These are phyloP conservation scores for Holacanthus passer DNA, from an alignment of 2,113 vertebrate species.

Conservation along the genomic window DNA sequence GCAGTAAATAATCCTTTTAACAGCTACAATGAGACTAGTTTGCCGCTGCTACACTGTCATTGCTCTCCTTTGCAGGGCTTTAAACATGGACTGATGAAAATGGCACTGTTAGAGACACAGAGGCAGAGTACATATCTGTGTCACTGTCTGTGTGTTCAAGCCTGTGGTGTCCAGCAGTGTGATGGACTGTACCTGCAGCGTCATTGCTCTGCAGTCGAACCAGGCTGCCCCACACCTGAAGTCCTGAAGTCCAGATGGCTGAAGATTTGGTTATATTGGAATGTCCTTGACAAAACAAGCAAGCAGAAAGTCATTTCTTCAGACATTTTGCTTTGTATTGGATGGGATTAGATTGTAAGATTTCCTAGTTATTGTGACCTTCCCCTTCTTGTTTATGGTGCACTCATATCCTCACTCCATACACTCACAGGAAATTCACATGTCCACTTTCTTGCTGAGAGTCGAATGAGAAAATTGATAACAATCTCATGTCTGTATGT, in stretches of 20 bases:
- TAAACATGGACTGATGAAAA: conserved; percentile 18
- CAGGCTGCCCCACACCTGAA: conserved; percentile 6
- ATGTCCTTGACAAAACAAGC: conserved; percentile 35
- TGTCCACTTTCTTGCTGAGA: background rate
- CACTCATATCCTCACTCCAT: background rate
- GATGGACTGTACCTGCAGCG: conserved; percentile 15
- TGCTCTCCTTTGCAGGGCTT: background rate
- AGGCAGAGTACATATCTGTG: background rate
- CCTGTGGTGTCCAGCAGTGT: background rate
- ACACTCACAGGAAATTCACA: background rate
- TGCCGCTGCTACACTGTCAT: conserved; percentile 2
- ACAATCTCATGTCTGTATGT: background rate
- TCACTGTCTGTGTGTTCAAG: background rate
- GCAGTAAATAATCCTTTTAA: conserved; percentile 15
- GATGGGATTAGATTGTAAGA: background rate
- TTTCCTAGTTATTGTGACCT: background rate
- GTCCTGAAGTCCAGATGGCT: conserved; percentile 40
- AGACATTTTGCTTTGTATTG: background rate
- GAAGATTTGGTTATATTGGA: conserved; percentile 6
- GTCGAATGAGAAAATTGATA: background rate
- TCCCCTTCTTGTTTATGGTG: background rate
- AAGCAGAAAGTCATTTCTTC: background rate
- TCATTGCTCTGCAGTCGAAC: background rate
- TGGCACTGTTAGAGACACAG: conserved; percentile 9
- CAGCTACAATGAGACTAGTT: conserved; percentile 8